Conservation (phyloP, 2,888 invertebrate species). For the Lepidochitona cinerea region DNA sequence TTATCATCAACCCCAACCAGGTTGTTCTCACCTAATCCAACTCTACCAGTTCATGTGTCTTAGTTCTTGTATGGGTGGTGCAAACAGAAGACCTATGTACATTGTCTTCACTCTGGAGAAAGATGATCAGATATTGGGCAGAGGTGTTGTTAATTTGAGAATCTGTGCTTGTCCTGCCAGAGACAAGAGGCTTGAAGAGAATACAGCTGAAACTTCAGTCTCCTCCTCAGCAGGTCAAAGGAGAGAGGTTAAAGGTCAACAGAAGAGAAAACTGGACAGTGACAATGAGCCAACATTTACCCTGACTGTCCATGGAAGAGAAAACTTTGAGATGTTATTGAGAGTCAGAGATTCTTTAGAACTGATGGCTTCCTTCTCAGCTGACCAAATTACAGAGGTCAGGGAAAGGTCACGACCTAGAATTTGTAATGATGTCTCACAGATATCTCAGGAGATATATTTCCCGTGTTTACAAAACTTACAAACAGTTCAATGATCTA, state of each 20-base stretch:
- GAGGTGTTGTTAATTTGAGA: neutral
- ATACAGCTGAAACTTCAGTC: neutral
- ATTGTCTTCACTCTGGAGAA: conserved; percentile 2
- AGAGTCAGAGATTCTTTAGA: conserved; percentile 26
- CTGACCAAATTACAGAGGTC: neutral
- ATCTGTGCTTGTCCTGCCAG: neutral
- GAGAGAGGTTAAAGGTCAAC: neutral
- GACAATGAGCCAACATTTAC: neutral
- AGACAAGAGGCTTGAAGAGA: conserved; percentile 1
- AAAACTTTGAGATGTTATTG: conserved; percentile 66
- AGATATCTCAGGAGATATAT: neutral
- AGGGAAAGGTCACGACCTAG: neutral
- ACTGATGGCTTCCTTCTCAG: neutral
- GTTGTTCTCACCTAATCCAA: neutral
- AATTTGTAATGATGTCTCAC: neutral
- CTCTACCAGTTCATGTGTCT: conserved; percentile 6
- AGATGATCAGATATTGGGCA: neutral
- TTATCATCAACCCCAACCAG: neutral
- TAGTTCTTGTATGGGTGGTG: neutral
- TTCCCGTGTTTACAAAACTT: neutral
- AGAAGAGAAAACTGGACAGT: neutral
- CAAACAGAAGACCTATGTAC: conserved; percentile 1
- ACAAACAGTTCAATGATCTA: neutral
- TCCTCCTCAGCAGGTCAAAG: neutral
- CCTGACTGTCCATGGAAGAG: conserved; percentile 54